Percentiles rank a stretch among this genome's conserved stretches.
phyloP scores from a whole-genome alignment of 1,140 invertebrate genomes.

The Rhyacophila brunnea region DNA sequence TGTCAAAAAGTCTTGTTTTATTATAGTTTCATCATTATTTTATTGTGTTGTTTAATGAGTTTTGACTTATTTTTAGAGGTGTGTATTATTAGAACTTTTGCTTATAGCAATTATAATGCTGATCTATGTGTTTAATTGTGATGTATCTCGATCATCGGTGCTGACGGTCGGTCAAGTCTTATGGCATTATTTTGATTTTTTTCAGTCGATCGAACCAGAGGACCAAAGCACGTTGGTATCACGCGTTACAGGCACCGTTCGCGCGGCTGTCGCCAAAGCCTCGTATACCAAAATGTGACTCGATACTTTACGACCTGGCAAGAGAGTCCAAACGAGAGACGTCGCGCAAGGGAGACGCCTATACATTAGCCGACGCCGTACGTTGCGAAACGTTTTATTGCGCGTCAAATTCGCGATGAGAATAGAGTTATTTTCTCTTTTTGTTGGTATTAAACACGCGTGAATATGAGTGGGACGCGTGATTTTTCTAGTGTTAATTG shows the following conservation, averaged over 20 bases:
- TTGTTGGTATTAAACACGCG: conserved; percentile 35
- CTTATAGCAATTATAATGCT: no score
- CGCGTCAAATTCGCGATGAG: conserved; percentile 1
- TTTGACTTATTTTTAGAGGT: no score
- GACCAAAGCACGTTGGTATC: no score
- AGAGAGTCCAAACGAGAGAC: conserved; percentile 43
- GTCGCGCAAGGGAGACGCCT: conserved; percentile 35
- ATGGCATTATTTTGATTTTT: no score
- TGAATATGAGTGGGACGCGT: conserved; percentile 52
- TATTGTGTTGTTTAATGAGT: no score
- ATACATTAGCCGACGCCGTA: conserved; percentile 4
- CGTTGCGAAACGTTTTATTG: not conserved
- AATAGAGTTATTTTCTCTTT: conserved; percentile 27
- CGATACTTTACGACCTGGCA: conserved; percentile 53
- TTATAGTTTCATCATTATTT: no score
- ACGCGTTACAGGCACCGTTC: conserved; percentile 38
- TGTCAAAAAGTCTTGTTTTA: no score
- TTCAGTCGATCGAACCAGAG: no score
- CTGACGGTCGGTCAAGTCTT: no score
- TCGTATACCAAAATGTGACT: conserved; percentile 54
- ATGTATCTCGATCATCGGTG: no score
- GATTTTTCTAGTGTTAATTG: conserved; percentile 25
- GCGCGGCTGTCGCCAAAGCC: conserved; percentile 45
- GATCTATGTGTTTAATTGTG: no score
- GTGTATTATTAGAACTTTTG: no score